Percentiles rank a stretch among this genome's conserved stretches.
Evolutionary conservation across 2,113 vertebrate species (phyloP).

Genomic region (Otolemur garnettii): DNA sequence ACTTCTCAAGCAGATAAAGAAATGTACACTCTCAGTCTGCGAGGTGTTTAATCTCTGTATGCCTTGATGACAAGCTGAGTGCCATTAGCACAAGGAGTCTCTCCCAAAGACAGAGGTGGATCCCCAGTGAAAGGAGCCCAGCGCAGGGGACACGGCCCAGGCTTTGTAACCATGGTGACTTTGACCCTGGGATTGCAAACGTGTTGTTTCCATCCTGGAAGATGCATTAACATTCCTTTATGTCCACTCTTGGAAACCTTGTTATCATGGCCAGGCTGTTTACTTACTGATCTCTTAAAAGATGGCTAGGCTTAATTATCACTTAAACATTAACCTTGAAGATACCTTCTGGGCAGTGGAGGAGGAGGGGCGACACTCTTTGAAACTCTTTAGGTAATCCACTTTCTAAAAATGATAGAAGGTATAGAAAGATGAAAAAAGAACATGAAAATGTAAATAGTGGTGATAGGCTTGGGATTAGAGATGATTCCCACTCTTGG

Average conservation of each 20-base stretch:
- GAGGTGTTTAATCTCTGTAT: constrained; percentile 73
- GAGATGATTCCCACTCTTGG: not conserved
- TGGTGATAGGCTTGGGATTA: not conserved
- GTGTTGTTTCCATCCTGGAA: constrained; percentile 75
- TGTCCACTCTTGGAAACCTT: constrained; percentile 55
- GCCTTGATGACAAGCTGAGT: constrained; percentile 68
- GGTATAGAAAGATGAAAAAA: not conserved
- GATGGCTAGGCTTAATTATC: constrained; percentile 82
- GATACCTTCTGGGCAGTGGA: not conserved
- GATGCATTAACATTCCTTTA: constrained; percentile 79
- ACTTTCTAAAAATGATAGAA: not conserved
- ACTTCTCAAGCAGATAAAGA: constrained; percentile 79
- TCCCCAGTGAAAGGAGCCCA: constrained; percentile 74
- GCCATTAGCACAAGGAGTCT: constrained; percentile 72
- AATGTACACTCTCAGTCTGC: constrained; percentile 73
- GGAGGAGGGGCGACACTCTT: not conserved
- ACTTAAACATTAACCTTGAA: constrained; percentile 83
- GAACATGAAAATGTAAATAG: not conserved
- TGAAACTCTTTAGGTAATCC: not conserved
- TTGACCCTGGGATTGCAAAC: constrained; percentile 72
- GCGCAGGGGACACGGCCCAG: constrained; percentile 46
- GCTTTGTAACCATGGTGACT: constrained; percentile 79
- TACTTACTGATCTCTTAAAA: constrained; percentile 76
- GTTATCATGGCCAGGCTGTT: constrained; percentile 61
- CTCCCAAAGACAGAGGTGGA: constrained; percentile 70